phyloP scores from a whole-genome alignment of 2,797 vertebrate species.

The Otolemur crassicaudatus region DNA sequence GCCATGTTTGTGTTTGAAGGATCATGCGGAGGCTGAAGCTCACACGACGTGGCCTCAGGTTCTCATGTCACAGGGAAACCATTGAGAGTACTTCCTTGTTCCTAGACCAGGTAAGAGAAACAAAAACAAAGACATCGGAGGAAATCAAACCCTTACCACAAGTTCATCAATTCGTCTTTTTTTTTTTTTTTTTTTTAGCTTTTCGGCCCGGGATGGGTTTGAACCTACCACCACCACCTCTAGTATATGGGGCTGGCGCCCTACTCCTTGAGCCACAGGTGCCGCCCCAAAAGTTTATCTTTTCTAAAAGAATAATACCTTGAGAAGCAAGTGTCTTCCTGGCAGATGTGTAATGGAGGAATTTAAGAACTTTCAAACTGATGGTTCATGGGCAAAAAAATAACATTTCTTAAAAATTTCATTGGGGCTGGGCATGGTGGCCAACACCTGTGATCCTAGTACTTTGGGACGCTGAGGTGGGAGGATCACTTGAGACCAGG shows the following conservation, averaged over 20 bases:
- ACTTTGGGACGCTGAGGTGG: too few relatives aligned
- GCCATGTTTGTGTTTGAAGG: not conserved
- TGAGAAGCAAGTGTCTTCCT: not conserved
- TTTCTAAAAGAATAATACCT: not conserved
- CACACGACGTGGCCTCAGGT: not conserved
- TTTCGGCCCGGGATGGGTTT: too few relatives aligned
- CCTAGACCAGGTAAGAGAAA: not conserved
- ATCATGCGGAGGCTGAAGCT: not conserved
- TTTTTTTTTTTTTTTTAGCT: too few relatives aligned
- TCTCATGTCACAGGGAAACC: not conserved
- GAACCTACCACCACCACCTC: too few relatives aligned
- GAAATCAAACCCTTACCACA: not conserved
- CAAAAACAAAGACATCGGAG: not conserved
- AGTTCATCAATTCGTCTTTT: not conserved
- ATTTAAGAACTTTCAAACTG: conserved; percentile 24
- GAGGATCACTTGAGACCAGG: too few relatives aligned
- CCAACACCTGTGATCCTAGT: too few relatives aligned
- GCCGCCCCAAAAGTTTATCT: too few relatives aligned
- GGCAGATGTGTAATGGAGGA: not conserved
- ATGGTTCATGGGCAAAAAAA: not conserved
- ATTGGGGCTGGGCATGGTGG: not conserved
- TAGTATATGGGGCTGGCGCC: too few relatives aligned
- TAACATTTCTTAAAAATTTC: not conserved
- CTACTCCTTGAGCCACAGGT: too few relatives aligned
- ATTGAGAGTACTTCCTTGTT: not conserved